These are phyloP conservation scores for Brachymystax lenok DNA, from an alignment of 2,797 vertebrate genomes.

Conservation along the genomic window DNA sequence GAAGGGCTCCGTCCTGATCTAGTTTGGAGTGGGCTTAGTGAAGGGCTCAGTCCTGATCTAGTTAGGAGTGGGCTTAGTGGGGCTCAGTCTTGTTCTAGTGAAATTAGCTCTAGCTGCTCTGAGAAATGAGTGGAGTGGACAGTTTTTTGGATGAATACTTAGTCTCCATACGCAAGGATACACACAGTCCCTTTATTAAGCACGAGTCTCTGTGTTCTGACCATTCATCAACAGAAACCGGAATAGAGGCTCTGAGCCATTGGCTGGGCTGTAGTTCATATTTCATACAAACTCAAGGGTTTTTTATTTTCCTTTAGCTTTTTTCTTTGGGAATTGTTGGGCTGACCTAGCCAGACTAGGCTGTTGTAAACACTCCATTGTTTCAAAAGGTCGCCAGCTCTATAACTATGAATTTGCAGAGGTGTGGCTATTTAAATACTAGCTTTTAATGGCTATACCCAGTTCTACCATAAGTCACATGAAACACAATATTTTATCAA, in stretches of 20 bases:
- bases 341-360: neutral
- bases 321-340: neutral
- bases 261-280: slow-evolving; percentile 10
- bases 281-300: slow-evolving; percentile 4
- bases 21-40: neutral
- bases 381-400: neutral
- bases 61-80: neutral
- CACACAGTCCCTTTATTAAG: slow-evolving; percentile 18
- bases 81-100: neutral
- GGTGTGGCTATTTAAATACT: no score
- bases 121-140: neutral
- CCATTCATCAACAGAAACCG: slow-evolving; percentile 20
- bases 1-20: neutral
- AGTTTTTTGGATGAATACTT: slow-evolving; percentile 6
- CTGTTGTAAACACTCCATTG: neutral
- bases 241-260: slow-evolving; percentile 9
- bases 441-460: no score
- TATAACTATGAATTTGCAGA: no score
- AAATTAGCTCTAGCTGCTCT: neutral
- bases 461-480: neutral
- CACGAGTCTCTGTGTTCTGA: slow-evolving; percentile 7
- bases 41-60: neutral
- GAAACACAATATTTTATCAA: neutral
- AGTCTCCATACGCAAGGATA: slow-evolving; percentile 1
- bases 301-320: neutral